Evolutionary conservation across 2,797 vertebrate species (phyloP).

Genomic region (Anas flavirostris): DNA sequence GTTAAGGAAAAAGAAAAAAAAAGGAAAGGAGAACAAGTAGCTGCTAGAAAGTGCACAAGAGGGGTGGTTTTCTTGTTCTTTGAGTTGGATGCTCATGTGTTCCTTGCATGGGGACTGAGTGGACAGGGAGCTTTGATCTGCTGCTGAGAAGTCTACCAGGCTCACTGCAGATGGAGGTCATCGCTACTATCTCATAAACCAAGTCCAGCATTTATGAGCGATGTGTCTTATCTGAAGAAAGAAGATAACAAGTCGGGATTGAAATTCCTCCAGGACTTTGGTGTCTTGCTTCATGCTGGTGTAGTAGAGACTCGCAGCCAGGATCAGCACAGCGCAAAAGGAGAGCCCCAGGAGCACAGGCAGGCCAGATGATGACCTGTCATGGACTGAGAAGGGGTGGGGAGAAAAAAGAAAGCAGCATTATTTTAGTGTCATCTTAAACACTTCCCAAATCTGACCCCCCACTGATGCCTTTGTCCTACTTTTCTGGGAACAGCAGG

Average conservation of each 20-base stretch:
- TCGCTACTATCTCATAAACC: conserved; percentile 87
- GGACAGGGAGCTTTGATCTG: neutral
- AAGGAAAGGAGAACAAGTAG: neutral
- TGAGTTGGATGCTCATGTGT: neutral
- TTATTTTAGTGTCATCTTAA: conserved; percentile 29
- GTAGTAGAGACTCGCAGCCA: conserved; percentile 87
- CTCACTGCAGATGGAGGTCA: neutral
- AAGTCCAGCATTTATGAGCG: conserved; percentile 87
- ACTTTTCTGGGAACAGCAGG: conserved; percentile 24
- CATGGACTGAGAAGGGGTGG: conserved; percentile 72
- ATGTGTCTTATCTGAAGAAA: conserved; percentile 84
- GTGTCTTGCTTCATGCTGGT: conserved; percentile 78
- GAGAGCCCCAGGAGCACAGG: conserved; percentile 84
- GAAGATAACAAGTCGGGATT: conserved; percentile 82
- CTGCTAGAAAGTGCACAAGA: neutral
- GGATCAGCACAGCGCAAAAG: conserved; percentile 85
- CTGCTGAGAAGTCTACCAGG: neutral
- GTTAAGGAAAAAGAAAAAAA: neutral
- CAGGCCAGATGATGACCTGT: conserved; percentile 78
- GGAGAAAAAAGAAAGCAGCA: neutral
- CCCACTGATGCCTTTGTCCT: conserved; percentile 30
- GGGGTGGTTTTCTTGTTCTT: neutral
- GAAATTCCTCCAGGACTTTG: conserved; percentile 85
- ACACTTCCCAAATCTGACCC: neutral
- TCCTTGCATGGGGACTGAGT: neutral